These are phyloP conservation scores for Nannoperca obscura DNA, from an alignment of 2,797 vertebrate species.

Conservation along the genomic window DNA sequence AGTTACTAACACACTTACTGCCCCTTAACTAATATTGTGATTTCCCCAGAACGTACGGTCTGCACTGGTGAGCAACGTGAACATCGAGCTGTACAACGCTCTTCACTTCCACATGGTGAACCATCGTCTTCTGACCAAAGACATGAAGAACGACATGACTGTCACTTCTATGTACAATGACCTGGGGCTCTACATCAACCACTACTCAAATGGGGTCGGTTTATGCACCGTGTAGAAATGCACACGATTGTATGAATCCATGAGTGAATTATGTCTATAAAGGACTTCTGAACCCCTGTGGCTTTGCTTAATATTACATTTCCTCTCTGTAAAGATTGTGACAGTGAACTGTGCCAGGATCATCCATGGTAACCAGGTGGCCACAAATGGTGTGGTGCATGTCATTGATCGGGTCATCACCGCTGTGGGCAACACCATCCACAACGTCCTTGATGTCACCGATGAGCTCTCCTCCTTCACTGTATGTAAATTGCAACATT, in stretches of 20 bases:
- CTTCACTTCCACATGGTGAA: constrained; percentile 95
- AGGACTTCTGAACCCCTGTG: background rate
- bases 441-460: constrained; percentile 85
- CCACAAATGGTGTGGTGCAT: constrained; percentile 96
- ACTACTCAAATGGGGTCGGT: constrained; percentile 95
- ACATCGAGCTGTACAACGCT: constrained; percentile 91
- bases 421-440: constrained; percentile 87
- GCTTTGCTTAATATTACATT: background rate
- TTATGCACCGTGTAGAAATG: background rate
- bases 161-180: constrained; percentile 91
- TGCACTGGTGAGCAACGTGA: constrained; percentile 90
- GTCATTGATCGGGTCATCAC: constrained; percentile 93
- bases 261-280: background rate
- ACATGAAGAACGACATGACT: constrained; percentile 91
- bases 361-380: constrained; percentile 94
- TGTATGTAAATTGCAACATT: constrained; percentile 77
- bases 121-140: constrained; percentile 93
- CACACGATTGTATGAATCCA: background rate
- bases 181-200: constrained; percentile 91
- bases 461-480: constrained; percentile 90
- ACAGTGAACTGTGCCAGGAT: constrained; percentile 97
- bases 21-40: constrained; percentile 16
- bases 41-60: constrained; percentile 82
- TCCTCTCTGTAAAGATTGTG: constrained; percentile 86
- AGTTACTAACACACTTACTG: background rate